phyloP scores from a whole-genome alignment of 2,888 invertebrate genomes.

The Polyploca ridens region DNA sequence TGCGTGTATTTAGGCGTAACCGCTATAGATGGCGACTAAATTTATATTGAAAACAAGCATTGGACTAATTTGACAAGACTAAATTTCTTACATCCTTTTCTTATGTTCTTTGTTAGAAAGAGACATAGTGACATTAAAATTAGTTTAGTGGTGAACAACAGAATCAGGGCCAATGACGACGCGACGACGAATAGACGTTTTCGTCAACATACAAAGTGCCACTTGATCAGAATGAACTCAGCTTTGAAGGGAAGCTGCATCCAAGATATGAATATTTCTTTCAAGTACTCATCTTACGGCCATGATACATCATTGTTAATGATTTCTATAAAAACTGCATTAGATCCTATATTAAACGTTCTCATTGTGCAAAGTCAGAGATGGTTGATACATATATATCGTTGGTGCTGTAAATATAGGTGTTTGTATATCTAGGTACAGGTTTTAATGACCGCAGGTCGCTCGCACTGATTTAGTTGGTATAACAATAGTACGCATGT shows the following conservation, averaged over 20 bases:
- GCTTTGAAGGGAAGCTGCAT: not conserved
- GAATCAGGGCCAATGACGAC: too few species aligned
- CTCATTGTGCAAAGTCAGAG: not conserved
- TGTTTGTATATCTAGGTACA: constrained; percentile 21
- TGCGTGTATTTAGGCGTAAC: too few species aligned
- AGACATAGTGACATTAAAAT: too few species aligned
- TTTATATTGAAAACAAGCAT: too few species aligned
- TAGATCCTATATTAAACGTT: too few species aligned
- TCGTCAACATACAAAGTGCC: not conserved
- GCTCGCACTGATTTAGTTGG: constrained; percentile 50
- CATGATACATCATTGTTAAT: not conserved
- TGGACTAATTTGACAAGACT: too few species aligned
- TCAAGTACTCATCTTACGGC: not conserved
- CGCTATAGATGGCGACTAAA: too few species aligned
- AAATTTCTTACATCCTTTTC: too few species aligned
- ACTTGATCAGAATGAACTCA: not conserved
- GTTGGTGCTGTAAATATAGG: not conserved
- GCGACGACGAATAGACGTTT: not conserved
- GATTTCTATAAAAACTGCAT: too few species aligned
- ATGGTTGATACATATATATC: not conserved
- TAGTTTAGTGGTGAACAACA: too few species aligned
- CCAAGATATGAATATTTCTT: too few species aligned
- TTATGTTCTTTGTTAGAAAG: too few species aligned
- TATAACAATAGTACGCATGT: constrained; percentile 52
- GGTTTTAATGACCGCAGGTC: constrained; percentile 53